These are phyloP conservation scores for Macrocentrus cingulum DNA, from an alignment of 1,140 invertebrate genomes.

Conservation along the genomic window DNA sequence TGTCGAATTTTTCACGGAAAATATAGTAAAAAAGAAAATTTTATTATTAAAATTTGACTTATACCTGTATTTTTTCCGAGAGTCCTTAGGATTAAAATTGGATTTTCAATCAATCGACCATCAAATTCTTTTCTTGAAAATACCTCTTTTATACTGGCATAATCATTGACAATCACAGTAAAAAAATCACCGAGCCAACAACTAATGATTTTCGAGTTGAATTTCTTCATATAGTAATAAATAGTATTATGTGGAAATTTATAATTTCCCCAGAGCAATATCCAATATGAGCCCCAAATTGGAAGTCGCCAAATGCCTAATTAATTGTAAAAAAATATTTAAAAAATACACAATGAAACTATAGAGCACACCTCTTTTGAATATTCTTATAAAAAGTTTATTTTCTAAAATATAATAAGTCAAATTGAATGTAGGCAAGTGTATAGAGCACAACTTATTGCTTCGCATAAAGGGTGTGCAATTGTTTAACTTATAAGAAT, in stretches of 20 bases:
- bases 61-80: conserved; percentile 46
- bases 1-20: too few species aligned
- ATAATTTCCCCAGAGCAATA: conserved; percentile 40
- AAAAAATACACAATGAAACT: not conserved
- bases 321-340: not conserved
- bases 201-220: conserved; percentile 56
- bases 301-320: conserved; percentile 41
- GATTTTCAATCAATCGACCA: conserved; percentile 41
- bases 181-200: conserved; percentile 48
- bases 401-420: too few species aligned
- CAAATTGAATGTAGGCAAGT: too few species aligned
- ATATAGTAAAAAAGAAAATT: not conserved
- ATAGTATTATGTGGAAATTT: conserved; percentile 33
- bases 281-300: conserved; percentile 42
- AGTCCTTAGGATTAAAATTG: conserved; percentile 35
- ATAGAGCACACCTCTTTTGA: too few species aligned
- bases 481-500: too few species aligned
- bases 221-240: conserved; percentile 37
- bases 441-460: too few species aligned
- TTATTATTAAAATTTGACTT: not conserved
- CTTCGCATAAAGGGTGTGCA: too few species aligned
- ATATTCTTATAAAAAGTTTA: not conserved
- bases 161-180: conserved; percentile 47
- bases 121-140: conserved; percentile 51
- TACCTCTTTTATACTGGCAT: conserved; percentile 50